These are phyloP conservation scores for Thymelicus acteon DNA, from an alignment of 2,888 invertebrate species.

Conservation along the genomic window DNA sequence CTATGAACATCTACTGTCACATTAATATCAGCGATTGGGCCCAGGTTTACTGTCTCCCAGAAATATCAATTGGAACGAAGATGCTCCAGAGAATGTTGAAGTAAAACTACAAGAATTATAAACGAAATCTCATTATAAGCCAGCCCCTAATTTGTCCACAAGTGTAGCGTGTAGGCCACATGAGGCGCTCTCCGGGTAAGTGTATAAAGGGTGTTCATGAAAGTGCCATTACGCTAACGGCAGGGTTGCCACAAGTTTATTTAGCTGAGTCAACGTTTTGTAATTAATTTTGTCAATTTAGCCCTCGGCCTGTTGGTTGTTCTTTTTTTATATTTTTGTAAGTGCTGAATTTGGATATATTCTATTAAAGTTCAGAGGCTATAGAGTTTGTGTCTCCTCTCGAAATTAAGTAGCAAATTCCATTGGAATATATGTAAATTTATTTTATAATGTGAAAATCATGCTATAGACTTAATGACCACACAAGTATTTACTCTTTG, in stretches of 20 bases:
- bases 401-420: neutral
- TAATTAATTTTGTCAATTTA: constrained; percentile 21
- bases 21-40: too few species aligned
- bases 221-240: constrained; percentile 12
- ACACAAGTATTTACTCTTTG: too few species aligned
- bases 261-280: constrained; percentile 20
- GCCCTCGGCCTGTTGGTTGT: neutral
- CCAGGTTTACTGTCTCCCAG: too few species aligned
- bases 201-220: constrained; percentile 24
- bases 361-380: neutral
- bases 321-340: constrained; percentile 3
- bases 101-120: neutral
- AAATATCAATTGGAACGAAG: too few species aligned
- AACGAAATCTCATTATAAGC: neutral
- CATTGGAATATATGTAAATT: neutral
- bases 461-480: too few species aligned
- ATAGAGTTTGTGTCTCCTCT: neutral
- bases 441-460: too few species aligned
- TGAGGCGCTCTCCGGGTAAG: neutral
- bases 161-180: neutral
- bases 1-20: too few species aligned
- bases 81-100: neutral
- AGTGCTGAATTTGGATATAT: neutral
- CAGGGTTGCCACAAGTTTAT: constrained; percentile 17
- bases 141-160: neutral